A percentile compares a stretch with the other conserved stretches of the same genome.
Conservation (phyloP, 2,888 invertebrate species). For the Melipona bicolor region DNA sequence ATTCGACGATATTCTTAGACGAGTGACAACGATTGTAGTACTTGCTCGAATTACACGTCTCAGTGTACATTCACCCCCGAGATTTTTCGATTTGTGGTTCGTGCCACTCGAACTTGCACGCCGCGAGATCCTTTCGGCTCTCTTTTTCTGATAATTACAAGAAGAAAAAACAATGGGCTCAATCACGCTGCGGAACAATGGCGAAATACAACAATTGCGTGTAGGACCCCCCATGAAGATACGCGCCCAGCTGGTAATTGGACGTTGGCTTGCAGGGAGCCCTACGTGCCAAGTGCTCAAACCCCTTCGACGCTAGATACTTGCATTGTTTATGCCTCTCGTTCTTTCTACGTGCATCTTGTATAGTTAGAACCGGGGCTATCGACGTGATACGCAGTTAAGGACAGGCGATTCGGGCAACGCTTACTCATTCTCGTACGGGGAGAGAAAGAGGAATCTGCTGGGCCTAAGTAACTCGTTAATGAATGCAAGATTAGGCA, state of each 20-base stretch:
- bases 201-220: slow-evolving; percentile 83
- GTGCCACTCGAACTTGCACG: slow-evolving; percentile 32
- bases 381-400: slow-evolving; percentile 62
- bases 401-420: slow-evolving; percentile 58
- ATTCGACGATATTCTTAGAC: background rate
- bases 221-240: slow-evolving; percentile 83
- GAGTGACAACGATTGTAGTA: background rate
- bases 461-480: slow-evolving; percentile 10
- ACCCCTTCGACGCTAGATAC: slow-evolving; percentile 78
- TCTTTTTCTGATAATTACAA: slow-evolving; percentile 78
- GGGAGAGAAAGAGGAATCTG: slow-evolving; percentile 29
- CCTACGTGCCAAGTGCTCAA: slow-evolving; percentile 83
- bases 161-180: slow-evolving; percentile 81
- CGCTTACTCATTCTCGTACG: slow-evolving; percentile 49
- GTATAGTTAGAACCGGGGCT: slow-evolving; percentile 37
- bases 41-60: background rate
- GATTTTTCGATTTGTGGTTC: slow-evolving; percentile 14
- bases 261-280: slow-evolving; percentile 77
- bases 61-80: background rate
- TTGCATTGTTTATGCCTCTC: slow-evolving; percentile 79
- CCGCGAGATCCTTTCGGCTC: slow-evolving; percentile 44
- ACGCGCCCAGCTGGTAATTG: slow-evolving; percentile 83
- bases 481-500: background rate
- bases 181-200: slow-evolving; percentile 82
- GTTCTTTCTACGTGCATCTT: slow-evolving; percentile 58